Evolutionary conservation across 2,113 vertebrate genomes (phyloP).

Genomic region (Muntiacus muntjak): DNA sequence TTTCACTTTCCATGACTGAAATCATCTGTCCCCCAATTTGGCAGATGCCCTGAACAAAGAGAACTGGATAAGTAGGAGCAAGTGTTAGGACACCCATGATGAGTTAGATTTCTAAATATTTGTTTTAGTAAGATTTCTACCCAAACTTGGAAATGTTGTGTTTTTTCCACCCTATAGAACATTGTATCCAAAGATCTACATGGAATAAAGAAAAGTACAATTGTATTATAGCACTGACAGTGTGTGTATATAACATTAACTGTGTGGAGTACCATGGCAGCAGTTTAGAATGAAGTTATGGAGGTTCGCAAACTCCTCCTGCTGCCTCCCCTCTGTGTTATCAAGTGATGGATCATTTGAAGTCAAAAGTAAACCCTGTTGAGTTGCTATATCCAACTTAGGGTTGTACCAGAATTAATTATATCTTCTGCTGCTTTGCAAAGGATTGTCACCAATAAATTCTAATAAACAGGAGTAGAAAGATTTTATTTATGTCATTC

Average conservation of each 20-base stretch:
- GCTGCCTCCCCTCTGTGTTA: not conserved
- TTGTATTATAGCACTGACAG: slow-evolving; percentile 31
- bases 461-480: slow-evolving; percentile 81
- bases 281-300: slow-evolving; percentile 44
- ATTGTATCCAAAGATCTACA: not conserved
- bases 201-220: slow-evolving; percentile 29
- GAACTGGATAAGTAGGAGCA: not conserved
- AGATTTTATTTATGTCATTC: slow-evolving; percentile 79
- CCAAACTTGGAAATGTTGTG: not conserved
- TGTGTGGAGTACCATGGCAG: not conserved
- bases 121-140: slow-evolving; percentile 23
- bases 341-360: slow-evolving; percentile 59
- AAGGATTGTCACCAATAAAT: slow-evolving; percentile 79
- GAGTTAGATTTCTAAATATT: slow-evolving; percentile 18
- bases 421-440: slow-evolving; percentile 77
- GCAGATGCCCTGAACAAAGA: not conserved
- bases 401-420: slow-evolving; percentile 79
- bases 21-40: not conserved
- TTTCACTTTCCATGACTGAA: not conserved
- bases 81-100: not conserved
- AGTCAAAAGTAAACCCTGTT: slow-evolving; percentile 75
- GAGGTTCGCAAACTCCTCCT: not conserved
- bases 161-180: not conserved
- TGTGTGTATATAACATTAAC: slow-evolving; percentile 40
- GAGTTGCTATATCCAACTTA: slow-evolving; percentile 75